A percentile compares a stretch with the other conserved stretches of the same genome.
These are phyloP conservation scores for Lepidostoma basale DNA, from an alignment of 1,140 invertebrate species.

Conservation along the genomic window DNA sequence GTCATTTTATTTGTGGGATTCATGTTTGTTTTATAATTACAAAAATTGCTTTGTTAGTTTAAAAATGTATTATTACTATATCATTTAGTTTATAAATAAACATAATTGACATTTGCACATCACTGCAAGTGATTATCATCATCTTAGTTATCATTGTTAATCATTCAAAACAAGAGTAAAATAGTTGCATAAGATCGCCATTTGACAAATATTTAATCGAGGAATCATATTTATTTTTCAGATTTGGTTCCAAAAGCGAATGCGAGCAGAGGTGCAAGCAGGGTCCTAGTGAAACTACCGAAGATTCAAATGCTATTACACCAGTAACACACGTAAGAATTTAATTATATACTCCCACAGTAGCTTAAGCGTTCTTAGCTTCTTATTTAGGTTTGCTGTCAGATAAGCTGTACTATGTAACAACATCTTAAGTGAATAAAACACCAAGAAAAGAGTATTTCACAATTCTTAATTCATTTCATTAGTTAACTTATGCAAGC, in stretches of 20 bases:
- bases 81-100: too few relatives aligned
- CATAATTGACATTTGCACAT: too few relatives aligned
- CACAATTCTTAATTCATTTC: too few relatives aligned
- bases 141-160: too few relatives aligned
- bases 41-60: too few relatives aligned
- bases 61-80: too few relatives aligned
- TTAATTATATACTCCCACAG: not conserved
- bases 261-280: constrained; percentile 54
- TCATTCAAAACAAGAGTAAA: too few relatives aligned
- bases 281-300: constrained; percentile 30
- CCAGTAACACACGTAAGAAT: constrained; percentile 25
- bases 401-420: not conserved
- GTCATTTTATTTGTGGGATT: not conserved
- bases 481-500: not conserved
- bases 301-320: constrained; percentile 31
- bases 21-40: not conserved
- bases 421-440: not conserved
- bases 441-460: too few relatives aligned
- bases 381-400: not conserved
- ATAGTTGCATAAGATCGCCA: not conserved
- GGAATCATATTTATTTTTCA: constrained; percentile 5
- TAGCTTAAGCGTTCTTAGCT: not conserved
- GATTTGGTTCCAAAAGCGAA: constrained; percentile 51
- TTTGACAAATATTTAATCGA: not conserved
- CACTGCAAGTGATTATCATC: too few relatives aligned